Conservation (phyloP, 2,888 invertebrate species). For the Drosophila formosana region DNA sequence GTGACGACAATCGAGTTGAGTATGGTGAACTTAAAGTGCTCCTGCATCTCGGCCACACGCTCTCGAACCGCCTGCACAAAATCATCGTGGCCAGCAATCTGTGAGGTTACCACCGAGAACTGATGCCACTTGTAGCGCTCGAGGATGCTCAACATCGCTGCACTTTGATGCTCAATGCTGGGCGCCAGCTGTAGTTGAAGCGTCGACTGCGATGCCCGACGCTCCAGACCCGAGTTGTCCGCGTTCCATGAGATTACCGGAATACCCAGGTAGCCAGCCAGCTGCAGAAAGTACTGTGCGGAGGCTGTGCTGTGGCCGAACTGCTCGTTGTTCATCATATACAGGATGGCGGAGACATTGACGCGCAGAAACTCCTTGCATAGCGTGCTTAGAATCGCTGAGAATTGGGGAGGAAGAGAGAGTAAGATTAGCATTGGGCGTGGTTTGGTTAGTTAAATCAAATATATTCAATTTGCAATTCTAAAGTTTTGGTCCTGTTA, state of each 20-base stretch:
- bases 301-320: slow-evolving; percentile 97
- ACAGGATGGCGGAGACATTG: slow-evolving; percentile 96
- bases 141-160: slow-evolving; percentile 97
- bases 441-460: too few relatives aligned
- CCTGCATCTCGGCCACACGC: slow-evolving; percentile 93
- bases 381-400: slow-evolving; percentile 94
- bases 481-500: too few relatives aligned
- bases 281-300: slow-evolving; percentile 96
- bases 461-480: too few relatives aligned
- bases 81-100: slow-evolving; percentile 97
- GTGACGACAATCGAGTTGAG: slow-evolving; percentile 94
- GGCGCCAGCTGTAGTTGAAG: slow-evolving; percentile 97
- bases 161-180: slow-evolving; percentile 96
- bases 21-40: slow-evolving; percentile 92
- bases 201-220: slow-evolving; percentile 93
- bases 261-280: slow-evolving; percentile 97
- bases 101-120: slow-evolving; percentile 96
- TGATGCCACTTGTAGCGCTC: slow-evolving; percentile 98
- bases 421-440: not conserved
- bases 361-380: slow-evolving; percentile 95
- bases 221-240: slow-evolving; percentile 95
- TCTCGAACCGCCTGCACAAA: slow-evolving; percentile 97
- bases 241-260: slow-evolving; percentile 99
- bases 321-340: slow-evolving; percentile 97
- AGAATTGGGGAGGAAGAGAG: not conserved